A percentile compares a stretch with the other conserved stretches of the same genome.
Conservation (phyloP, 2,797 vertebrate genomes). For the Taeniopygia guttata region DNA sequence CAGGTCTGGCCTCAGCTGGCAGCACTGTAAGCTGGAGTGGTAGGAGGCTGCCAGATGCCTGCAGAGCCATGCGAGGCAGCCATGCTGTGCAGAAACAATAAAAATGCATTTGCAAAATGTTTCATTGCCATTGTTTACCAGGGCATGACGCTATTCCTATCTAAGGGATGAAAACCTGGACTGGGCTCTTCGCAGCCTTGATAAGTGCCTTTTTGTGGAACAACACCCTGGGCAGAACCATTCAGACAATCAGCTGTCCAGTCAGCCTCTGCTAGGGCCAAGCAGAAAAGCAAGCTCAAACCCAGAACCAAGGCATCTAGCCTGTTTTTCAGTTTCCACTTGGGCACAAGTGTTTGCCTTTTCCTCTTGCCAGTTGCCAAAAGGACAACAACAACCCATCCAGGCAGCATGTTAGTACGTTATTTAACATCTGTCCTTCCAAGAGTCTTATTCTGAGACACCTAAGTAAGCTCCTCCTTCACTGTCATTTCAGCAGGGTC, state of each 20-base stretch:
- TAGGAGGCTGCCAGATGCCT: background rate
- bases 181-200: background rate
- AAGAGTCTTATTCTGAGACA: background rate
- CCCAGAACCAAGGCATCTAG: background rate
- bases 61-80: accelerated
- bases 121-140: background rate
- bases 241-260: background rate
- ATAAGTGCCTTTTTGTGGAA: background rate
- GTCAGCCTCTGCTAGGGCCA: background rate
- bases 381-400: background rate
- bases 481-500: background rate
- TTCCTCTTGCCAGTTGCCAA: background rate
- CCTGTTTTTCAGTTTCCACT: background rate
- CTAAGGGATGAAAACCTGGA: background rate
- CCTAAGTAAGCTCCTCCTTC: background rate
- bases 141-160: background rate
- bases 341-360: background rate
- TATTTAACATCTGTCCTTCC: accelerated
- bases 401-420: accelerated
- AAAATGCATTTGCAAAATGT: background rate
- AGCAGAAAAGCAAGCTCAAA: background rate
- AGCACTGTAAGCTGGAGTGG: background rate
- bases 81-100: background rate
- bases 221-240: background rate
- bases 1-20: background rate